These are phyloP conservation scores for Tychaedon coryphoeus DNA, from an alignment of 2,113 vertebrate genomes.

Conservation along the genomic window DNA sequence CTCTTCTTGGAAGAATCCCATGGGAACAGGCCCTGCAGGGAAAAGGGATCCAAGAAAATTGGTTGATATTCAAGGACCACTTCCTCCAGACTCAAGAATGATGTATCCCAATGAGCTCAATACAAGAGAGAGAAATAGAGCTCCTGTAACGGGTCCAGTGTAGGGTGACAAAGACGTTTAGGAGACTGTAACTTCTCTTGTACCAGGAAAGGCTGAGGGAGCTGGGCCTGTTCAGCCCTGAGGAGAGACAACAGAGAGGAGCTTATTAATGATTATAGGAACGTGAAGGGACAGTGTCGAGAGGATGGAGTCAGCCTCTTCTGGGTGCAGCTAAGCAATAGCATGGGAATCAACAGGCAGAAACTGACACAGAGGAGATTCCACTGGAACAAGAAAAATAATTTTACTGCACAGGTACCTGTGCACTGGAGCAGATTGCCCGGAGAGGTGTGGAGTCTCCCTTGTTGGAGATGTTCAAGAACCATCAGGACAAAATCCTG, in stretches of 20 bases:
- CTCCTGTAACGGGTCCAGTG: not conserved
- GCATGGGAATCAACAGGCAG: not conserved
- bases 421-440: not conserved
- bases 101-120: not conserved
- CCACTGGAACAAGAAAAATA: not conserved
- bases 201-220: not conserved
- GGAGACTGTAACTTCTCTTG: accelerated
- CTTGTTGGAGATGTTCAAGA: not conserved
- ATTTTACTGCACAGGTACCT: too few relatives aligned
- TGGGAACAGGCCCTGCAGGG: not conserved
- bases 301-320: not conserved
- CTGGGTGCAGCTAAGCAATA: not conserved
- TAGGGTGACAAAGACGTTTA: not conserved
- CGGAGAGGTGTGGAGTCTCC: not conserved
- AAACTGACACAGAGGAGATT: accelerated
- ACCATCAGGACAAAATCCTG: not conserved
- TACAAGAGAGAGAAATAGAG: not conserved
- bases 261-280: not conserved
- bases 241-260: not conserved
- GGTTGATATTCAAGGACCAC: not conserved
- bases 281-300: not conserved
- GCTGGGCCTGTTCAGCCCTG: not conserved
- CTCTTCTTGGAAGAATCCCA: not conserved
- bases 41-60: not conserved
- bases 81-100: not conserved